These are phyloP conservation scores for Caenorhabditis sp. DNA, from an alignment of 2,888 invertebrate species.

Conservation along the genomic window DNA sequence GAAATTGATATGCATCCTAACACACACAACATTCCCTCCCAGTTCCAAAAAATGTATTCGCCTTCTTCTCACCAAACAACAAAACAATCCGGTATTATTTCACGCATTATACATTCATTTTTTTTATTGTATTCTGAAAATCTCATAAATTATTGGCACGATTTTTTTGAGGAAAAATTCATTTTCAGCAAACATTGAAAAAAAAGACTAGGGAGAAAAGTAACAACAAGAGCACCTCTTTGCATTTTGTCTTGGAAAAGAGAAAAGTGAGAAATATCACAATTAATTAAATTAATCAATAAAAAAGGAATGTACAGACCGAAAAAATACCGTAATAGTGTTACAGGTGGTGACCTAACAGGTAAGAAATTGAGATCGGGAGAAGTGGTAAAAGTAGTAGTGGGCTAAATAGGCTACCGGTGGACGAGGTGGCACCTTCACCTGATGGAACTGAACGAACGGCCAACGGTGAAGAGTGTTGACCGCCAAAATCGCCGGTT, in stretches of 20 bases:
- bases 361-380: constrained; percentile 2
- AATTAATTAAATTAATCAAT: neutral
- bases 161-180: neutral
- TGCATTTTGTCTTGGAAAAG: neutral
- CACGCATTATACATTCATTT: neutral
- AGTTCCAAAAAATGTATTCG: neutral
- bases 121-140: neutral
- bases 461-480: constrained; percentile 37
- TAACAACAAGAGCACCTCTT: too few relatives aligned
- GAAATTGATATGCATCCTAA: neutral
- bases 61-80: neutral
- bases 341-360: neutral
- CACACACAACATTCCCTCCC: neutral
- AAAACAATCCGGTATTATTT: neutral
- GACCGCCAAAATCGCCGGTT: constrained; percentile 61
- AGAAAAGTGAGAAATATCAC: neutral
- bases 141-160: neutral
- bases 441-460: constrained; percentile 18
- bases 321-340: neutral
- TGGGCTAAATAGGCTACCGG: neutral
- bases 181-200: neutral
- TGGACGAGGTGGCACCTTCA: neutral
- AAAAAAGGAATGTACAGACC: neutral
- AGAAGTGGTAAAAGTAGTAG: neutral
- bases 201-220: too few relatives aligned